Base-by-base conservation (phyloP, 30 jellyfish, hydroid and myxozoan genomes). In the Mastigias papua region DNA sequence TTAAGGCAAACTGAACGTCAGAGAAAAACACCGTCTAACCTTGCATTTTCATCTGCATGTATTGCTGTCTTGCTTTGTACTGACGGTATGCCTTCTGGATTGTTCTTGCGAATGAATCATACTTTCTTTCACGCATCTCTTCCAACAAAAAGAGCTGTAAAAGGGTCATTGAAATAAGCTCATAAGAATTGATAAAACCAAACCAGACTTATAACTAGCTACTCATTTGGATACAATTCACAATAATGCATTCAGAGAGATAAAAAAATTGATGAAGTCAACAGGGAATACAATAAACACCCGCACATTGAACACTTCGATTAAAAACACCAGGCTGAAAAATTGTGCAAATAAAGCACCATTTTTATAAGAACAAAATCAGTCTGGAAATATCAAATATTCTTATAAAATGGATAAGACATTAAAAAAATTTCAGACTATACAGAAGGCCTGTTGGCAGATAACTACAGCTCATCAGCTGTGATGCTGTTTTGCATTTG, bases 81-180 rank as follows among this genome's bases (percentile, higher is more conserved):
- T 68, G 93, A 15, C 99, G 79, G 64, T 82, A 96, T 0, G 97
- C 97, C 64, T 91, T 91, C 76, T 96, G 99, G 17, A 96, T 96
- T 1, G 89, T 83, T 21, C 98, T 95, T 22, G 99, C 99, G 78
- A 84, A 96, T 21, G 91, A 57, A 73, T 96, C 99, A 48, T 86
- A 96, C 71, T 96, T 96, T n/a, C 99, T 80, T 28, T 96, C 99
- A 30, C 99, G 87, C 29, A 92, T 73, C 49, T 96, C 99, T 82
- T 96, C 99, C 35, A 96, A 78, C 63, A 96, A 54, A 74, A 96
- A 96, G 35, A 96, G 93, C 99, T 96, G 17, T 17, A 51, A 51
- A 51, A 51, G 2, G 25, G 2, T 51, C 7, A 30, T 3, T 69
- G 5, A 5, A n/a, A 30, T 21, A 3, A 8, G 9, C 6, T n/a